Evolutionary conservation across 2,888 invertebrate species (phyloP).

Genomic region (Habrosyne pyritoides): DNA sequence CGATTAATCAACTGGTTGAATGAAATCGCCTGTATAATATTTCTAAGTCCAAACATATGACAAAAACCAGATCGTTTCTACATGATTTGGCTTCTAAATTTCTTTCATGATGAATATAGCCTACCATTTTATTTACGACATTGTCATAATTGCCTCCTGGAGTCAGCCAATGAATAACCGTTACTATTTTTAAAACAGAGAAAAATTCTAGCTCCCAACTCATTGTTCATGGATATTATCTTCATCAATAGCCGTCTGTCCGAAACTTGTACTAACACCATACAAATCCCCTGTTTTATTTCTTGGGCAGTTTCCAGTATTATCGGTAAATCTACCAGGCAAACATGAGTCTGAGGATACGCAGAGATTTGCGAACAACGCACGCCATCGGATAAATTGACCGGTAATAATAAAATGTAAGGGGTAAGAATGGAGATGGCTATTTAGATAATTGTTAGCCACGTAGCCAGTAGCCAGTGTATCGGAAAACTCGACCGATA

Average conservation of each 20-base stretch:
- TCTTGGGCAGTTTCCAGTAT: constrained; percentile 58
- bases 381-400: constrained; percentile 77
- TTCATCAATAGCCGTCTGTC: constrained; percentile 5
- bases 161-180: neutral
- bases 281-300: constrained; percentile 66
- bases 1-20: no score
- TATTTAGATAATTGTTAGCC: constrained; percentile 84
- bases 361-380: constrained; percentile 75
- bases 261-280: constrained; percentile 31
- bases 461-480: constrained; percentile 66
- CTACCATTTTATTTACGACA: no score
- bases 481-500: constrained; percentile 78
- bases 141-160: no score
- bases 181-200: neutral
- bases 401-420: constrained; percentile 84
- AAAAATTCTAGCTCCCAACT: neutral
- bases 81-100: no score
- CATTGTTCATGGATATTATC: constrained; percentile 5
- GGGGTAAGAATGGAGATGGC: constrained; percentile 84
- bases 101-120: no score
- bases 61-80: no score
- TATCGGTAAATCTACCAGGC: constrained; percentile 76
- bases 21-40: no score
- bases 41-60: no score
- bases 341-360: constrained; percentile 67